Percentiles rank a stretch among this genome's conserved stretches.
Evolutionary conservation across 2,113 vertebrate genomes (phyloP).

Genomic region (Tangachromis dhanisi): DNA sequence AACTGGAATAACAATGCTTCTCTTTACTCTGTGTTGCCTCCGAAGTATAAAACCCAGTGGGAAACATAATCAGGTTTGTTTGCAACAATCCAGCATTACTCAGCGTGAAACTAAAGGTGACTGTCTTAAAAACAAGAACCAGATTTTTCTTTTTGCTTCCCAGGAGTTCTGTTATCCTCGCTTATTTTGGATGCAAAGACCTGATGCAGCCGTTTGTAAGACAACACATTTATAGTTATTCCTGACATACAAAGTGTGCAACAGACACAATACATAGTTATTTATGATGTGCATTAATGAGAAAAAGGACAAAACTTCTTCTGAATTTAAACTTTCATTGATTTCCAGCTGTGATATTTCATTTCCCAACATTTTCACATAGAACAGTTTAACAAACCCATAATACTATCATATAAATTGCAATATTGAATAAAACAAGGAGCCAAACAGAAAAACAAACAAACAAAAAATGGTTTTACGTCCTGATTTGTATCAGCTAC

Average conservation of each 20-base stretch:
- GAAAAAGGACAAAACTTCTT: not conserved
- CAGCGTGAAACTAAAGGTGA: not conserved
- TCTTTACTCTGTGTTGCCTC: not conserved
- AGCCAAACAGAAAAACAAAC: no score
- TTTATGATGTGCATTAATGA: not conserved
- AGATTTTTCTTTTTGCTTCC: not conserved
- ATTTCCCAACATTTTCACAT: no score
- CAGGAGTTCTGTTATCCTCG: not conserved
- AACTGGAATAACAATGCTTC: not conserved
- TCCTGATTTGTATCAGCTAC: no score
- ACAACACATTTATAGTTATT: not conserved
- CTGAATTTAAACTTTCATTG: no score
- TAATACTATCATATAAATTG: no score
- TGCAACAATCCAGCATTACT: not conserved
- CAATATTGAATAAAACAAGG: no score
- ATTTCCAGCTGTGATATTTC: no score
- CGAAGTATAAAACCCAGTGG: not conserved
- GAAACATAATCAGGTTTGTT: not conserved
- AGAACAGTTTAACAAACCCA: no score
- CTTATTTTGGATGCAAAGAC: not conserved
- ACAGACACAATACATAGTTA: not conserved
- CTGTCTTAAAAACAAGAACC: not conserved
- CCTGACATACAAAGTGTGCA: not conserved
- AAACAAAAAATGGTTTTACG: no score
- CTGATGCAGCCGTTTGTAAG: not conserved